Conservation (phyloP, 2,888 invertebrate genomes). For the Dascillus cervinus region DNA sequence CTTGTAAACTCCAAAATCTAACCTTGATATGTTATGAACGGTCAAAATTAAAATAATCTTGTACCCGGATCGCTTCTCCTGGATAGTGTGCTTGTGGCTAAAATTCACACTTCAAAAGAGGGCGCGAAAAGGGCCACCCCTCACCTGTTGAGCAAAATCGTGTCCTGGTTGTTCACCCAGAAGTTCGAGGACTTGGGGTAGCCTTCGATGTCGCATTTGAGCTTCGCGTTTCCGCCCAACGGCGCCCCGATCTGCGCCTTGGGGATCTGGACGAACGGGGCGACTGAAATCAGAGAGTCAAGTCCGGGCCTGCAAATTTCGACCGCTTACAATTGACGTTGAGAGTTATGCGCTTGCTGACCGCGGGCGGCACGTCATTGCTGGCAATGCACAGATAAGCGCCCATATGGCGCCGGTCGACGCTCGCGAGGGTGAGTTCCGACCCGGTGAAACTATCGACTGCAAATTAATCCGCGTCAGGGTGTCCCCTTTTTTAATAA, state of each 20-base stretch:
- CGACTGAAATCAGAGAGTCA: slow-evolving; percentile 47
- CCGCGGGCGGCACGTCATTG: slow-evolving; percentile 55
- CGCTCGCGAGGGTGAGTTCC: slow-evolving; percentile 46
- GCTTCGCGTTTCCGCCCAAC: slow-evolving; percentile 49
- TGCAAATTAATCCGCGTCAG: too few relatives aligned
- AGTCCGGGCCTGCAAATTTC: too few relatives aligned
- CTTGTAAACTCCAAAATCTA: slow-evolving; percentile 60
- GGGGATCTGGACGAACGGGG: slow-evolving; percentile 54
- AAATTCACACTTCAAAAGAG: too few relatives aligned
- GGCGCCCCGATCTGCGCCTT: slow-evolving; percentile 57
- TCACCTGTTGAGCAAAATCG: slow-evolving; percentile 49
- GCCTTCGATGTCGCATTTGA: slow-evolving; percentile 58
- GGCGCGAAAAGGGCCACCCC: too few relatives aligned
- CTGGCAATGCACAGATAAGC: slow-evolving; percentile 56
- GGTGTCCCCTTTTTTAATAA: too few relatives aligned
- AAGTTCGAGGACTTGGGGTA: slow-evolving; percentile 58
- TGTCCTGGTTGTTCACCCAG: slow-evolving; percentile 52
- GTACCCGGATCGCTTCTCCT: slow-evolving; percentile 54
- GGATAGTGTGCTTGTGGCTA: slow-evolving; percentile 59
- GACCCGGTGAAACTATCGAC: slow-evolving; percentile 50
- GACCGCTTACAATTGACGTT: slow-evolving; percentile 74
- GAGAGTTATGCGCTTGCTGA: slow-evolving; percentile 63
- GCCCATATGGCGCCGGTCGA: slow-evolving; percentile 54
- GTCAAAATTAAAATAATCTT: slow-evolving; percentile 56
- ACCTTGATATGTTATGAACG: slow-evolving; percentile 51